Evolutionary conservation across 2,888 invertebrate genomes (phyloP).

Genomic region (Drosophila tripunctata): DNA sequence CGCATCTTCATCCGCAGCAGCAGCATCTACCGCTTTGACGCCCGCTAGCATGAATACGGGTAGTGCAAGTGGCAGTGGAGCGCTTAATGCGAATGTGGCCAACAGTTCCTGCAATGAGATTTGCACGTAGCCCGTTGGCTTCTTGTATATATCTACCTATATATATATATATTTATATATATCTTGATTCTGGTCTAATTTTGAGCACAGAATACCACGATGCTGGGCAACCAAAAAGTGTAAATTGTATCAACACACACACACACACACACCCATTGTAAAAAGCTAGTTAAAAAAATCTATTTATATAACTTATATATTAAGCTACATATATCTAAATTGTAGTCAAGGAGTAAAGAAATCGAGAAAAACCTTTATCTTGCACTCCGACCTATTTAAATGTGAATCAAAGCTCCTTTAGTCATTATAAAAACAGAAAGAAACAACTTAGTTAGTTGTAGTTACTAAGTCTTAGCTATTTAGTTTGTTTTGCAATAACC

Average conservation of each 20-base stretch:
- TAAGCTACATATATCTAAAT: slow-evolving; percentile 25
- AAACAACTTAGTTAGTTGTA: slow-evolving; percentile 67
- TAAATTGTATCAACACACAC: too few species aligned
- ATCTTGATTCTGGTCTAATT: slow-evolving; percentile 26
- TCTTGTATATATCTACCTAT: slow-evolving; percentile 17
- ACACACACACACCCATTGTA: slow-evolving; percentile 49
- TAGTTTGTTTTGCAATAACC: slow-evolving; percentile 52
- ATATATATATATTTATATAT: slow-evolving; percentile 40
- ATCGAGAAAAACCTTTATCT: not conserved
- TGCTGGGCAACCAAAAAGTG: slow-evolving; percentile 58
- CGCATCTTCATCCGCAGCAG: slow-evolving; percentile 14
- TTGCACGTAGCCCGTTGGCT: slow-evolving; percentile 76
- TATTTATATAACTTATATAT: slow-evolving; percentile 59
- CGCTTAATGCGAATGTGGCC: slow-evolving; percentile 64
- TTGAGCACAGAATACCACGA: slow-evolving; percentile 12
- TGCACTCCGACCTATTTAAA: slow-evolving; percentile 41
- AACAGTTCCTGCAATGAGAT: slow-evolving; percentile 77
- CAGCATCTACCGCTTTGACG: slow-evolving; percentile 33
- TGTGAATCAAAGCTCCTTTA: slow-evolving; percentile 78
- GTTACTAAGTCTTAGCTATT: slow-evolving; percentile 56
- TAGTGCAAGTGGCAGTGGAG: slow-evolving; percentile 50
- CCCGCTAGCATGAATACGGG: slow-evolving; percentile 61
- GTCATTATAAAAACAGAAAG: slow-evolving; percentile 41
- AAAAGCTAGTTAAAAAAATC: slow-evolving; percentile 65
- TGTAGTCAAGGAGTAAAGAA: slow-evolving; percentile 9